Evolutionary conservation across 2,797 vertebrate species (phyloP), one percentile per base, ranked within the genome.

Genomic region (Streptopelia turtur): DNA sequence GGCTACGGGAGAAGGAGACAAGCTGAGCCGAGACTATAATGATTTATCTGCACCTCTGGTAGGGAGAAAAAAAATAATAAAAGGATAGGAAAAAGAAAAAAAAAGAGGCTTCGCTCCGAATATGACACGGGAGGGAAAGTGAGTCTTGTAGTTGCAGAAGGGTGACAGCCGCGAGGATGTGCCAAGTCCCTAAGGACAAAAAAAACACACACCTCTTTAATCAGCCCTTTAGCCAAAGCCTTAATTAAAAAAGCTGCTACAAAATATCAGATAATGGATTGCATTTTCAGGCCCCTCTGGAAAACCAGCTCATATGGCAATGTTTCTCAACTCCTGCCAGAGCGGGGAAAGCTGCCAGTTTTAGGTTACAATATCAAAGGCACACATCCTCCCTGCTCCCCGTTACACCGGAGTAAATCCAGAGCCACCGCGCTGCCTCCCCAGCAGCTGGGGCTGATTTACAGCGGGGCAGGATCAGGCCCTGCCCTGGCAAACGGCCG

Each of bases 1-100:
- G 96, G 95, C 78, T 71, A 82, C 63, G 83, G 96, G 86, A 94
- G 94, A 83, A 68, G 93, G 91, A 98, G 97, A 97, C 97, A 92
- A 98, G 98, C 97, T 96, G 97, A 95, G 98, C 96, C 80, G 98
- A 97, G 94, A 89, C 97, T 90, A 96, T 70, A 92, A 94, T 98
- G 96, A 97, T 95, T 90, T 97, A 97, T 95, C 97, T 98, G 98
- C 98, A 97, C 89, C 89, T 77, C 90, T n/a, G 83, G 65, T 37
- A 20, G 11, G 13, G 91, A 33, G 75, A 83, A 91, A 86, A 84
- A 95, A 96, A 95, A 86, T 60, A 83, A 33, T 41, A 28, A 45
- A 33, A 45, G 91, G 60, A 82, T 75, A 53, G 52, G 39, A 20
- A 74, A 87, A 66, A 61, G 37, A 83, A 50, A 52, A 52, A 27